Percentiles rank a stretch among this genome's conserved stretches.
Conservation (phyloP, 2,797 vertebrate species). For the Arrhamphus sclerolepis region DNA sequence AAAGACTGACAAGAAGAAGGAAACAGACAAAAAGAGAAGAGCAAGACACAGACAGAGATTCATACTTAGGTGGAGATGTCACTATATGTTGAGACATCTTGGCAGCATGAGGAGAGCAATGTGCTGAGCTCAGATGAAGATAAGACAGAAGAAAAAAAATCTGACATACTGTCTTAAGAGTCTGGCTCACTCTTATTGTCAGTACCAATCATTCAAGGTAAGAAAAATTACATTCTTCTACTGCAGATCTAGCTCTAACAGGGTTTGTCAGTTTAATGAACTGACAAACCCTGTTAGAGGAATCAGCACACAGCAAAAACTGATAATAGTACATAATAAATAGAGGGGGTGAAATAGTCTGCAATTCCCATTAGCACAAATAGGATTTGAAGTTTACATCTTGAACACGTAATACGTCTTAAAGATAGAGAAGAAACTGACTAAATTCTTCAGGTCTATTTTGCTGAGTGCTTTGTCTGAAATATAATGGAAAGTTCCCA, state of each 20-base stretch:
- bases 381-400: conserved; percentile 21
- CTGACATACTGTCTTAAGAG: conserved; percentile 60
- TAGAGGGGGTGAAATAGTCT: conserved; percentile 29
- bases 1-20: conserved; percentile 25
- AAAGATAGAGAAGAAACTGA: conserved; percentile 26
- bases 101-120: conserved; percentile 56
- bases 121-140: conserved; percentile 45
- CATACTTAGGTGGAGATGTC: conserved; percentile 55
- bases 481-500: conserved; percentile 30
- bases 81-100: conserved; percentile 67
- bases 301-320: conserved; percentile 25
- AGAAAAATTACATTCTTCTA: conserved; percentile 57
- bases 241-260: conserved; percentile 62
- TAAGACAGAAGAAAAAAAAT: conserved; percentile 15
- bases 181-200: conserved; percentile 59
- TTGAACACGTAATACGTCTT: conserved; percentile 40
- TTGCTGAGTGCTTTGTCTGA: conserved; percentile 19
- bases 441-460: not conserved
- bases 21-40: conserved; percentile 31
- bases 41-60: conserved; percentile 33
- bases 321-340: conserved; percentile 42
- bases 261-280: conserved; percentile 71
- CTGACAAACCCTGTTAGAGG: conserved; percentile 61
- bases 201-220: conserved; percentile 50
- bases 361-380: conserved; percentile 42